Base-by-base conservation (phyloP, 2,797 vertebrate genomes). In the Loris lydekkerianus region DNA sequence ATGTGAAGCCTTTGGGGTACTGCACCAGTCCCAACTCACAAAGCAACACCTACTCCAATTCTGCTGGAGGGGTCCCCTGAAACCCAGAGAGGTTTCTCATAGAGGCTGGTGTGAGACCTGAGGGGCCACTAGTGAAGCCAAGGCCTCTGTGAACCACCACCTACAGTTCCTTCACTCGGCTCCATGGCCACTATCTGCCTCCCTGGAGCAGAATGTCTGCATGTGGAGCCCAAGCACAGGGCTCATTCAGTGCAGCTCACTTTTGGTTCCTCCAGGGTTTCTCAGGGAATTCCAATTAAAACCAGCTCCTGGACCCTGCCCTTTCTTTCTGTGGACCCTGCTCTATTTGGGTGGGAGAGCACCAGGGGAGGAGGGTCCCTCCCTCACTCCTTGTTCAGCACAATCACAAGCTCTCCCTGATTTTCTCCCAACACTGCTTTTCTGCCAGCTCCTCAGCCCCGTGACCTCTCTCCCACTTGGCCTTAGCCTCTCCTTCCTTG, bases 181-280 rank as follows among this genome's bases (percentile, higher is more conserved):
- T 5, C 75, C 34, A 10, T 7, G 20, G 37, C 69, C 31, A n/a
- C 11, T 10, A 40, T 1, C 29, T 9, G 14, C 46, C 0, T 61
- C 21, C 2, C 49, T 10, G 31, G 0, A 27, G 20, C 18, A 43
- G 83, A 15, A 27, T 0, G 7, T 63, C 46, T 17, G 11, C 3
- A 13, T 0, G 0, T 5, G 6, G 73, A 63, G 37, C 53, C 72
- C 0, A 0, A 31, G 43, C 4, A 17, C 10, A 6, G 20, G 43
- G 17, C 65, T 69, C 7, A 17, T 37, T 29, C 46, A 7, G 18
- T 5, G 25, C 3, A 15, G 21, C 25, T 43, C 70, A 56, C 63
- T 9, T 63, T 0, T 0, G 9, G 43, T 34, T 31, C 69, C 14
- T 82, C 34, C 77, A 65, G 27, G 34, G 53, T 37, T 58, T 56